Conservation (phyloP, 2,797 vertebrate genomes). For the Amblyraja radiata region DNA sequence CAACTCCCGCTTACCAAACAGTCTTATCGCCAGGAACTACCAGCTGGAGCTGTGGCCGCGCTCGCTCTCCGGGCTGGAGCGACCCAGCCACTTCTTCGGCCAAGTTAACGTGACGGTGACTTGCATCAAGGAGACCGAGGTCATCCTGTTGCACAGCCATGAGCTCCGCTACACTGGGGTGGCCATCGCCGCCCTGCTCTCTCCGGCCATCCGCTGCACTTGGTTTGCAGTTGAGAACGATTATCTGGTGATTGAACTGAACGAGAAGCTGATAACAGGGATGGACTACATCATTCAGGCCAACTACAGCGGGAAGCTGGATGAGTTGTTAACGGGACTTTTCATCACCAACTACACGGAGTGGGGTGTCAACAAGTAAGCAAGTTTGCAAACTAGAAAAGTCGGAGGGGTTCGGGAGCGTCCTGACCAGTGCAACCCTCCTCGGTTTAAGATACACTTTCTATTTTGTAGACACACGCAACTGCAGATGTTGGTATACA, state of each 20-base stretch:
- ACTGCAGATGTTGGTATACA: too few species aligned
- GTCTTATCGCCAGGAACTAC: conserved; percentile 55
- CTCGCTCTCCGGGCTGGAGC: conserved; percentile 43
- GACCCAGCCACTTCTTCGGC: conserved; percentile 46
- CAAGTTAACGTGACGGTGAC: conserved; percentile 55
- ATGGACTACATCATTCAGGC: conserved; percentile 52
- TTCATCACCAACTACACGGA: conserved; percentile 54
- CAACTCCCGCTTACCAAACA: conserved; percentile 48
- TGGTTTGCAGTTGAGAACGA: conserved; percentile 38
- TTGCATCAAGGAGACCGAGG: conserved; percentile 47
- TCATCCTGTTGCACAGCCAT: conserved; percentile 53
- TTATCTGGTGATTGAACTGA: conserved; percentile 54
- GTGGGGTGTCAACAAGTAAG: conserved; percentile 43
- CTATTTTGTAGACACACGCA: too few species aligned
- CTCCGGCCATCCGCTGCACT: background rate
- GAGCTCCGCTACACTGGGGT: conserved; percentile 41
- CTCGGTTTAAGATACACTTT: too few species aligned
- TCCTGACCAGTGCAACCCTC: too few species aligned
- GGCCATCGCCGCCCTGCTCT: conserved; percentile 37
- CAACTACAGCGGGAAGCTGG: conserved; percentile 50
- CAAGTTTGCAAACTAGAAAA: background rate
- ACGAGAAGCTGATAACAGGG: conserved; percentile 47
- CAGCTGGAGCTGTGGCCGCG: conserved; percentile 60
- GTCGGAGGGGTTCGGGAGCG: too few species aligned
- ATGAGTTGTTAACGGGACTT: conserved; percentile 47